Conservation (phyloP, 2,797 vertebrate genomes). For the Protonibea diacanthus region DNA sequence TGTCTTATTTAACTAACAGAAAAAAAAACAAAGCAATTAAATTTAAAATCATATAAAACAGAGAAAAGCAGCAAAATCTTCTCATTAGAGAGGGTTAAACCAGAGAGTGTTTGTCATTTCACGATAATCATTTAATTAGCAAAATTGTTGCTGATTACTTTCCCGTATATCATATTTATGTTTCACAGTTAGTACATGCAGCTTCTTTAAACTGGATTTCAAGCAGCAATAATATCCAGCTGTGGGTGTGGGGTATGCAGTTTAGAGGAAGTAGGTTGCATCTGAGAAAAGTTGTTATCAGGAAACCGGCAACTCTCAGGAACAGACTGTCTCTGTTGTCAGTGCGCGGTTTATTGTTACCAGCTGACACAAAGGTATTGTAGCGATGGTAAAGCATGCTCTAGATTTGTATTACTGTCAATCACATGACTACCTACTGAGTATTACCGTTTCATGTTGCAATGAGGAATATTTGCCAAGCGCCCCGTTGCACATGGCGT, state of each 20-base stretch:
- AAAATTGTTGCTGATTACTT: neutral
- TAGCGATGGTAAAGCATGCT: slow-evolving; percentile 17
- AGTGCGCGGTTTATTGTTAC: slow-evolving; percentile 24
- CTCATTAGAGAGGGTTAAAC: neutral
- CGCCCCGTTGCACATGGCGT: slow-evolving; percentile 20
- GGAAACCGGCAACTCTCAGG: slow-evolving; percentile 12
- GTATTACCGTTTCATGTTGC: slow-evolving; percentile 30
- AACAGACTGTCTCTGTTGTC: slow-evolving; percentile 26
- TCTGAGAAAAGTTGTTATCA: slow-evolving; percentile 9
- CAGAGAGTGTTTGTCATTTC: neutral
- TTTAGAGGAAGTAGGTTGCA: neutral
- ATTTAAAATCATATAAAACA: neutral
- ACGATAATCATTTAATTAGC: neutral
- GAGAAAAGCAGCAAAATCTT: neutral
- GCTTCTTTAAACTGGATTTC: neutral
- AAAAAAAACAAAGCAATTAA: no score
- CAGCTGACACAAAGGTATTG: slow-evolving; percentile 31
- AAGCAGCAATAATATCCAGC: neutral
- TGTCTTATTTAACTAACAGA: neutral
- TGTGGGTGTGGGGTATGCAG: neutral
- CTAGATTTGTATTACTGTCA: slow-evolving; percentile 52
- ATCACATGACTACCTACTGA: slow-evolving; percentile 30
- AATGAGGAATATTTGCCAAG: slow-evolving; percentile 29
- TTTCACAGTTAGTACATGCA: neutral
- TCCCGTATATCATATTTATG: neutral